These are phyloP conservation scores for Corythaeola cristata DNA, from an alignment of 2,113 vertebrate species.

Conservation along the genomic window DNA sequence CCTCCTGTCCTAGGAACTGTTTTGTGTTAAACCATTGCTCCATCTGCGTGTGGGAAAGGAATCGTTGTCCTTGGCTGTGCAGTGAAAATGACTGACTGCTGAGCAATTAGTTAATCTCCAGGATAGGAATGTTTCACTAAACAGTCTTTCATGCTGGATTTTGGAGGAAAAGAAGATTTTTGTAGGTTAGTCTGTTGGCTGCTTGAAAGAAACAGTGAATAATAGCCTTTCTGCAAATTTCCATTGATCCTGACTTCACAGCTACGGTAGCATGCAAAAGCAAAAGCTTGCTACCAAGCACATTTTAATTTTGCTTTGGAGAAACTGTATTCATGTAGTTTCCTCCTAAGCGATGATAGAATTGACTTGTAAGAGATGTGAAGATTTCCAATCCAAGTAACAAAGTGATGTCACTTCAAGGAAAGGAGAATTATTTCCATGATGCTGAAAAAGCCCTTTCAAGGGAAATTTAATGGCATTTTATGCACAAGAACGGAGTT, in stretches of 20 bases:
- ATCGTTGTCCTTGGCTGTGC: conserved; percentile 2
- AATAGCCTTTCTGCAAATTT: conserved; percentile 32
- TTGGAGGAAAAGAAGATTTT: conserved; percentile 37
- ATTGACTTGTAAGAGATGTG: neutral
- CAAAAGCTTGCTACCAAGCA: neutral
- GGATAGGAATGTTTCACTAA: conserved; percentile 38
- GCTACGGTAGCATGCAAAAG: neutral
- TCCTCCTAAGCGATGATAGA: neutral
- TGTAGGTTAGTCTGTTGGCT: neutral
- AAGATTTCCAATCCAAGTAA: neutral
- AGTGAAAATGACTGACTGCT: conserved; percentile 37
- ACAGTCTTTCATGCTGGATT: conserved; percentile 51
- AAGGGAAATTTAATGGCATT: neutral
- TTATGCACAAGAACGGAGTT: neutral
- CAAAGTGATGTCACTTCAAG: neutral
- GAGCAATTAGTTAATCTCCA: conserved; percentile 63
- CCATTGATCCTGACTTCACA: conserved; percentile 47
- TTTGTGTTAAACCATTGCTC: conserved; percentile 31
- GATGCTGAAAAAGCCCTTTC: neutral
- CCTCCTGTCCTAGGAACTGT: conserved; percentile 28
- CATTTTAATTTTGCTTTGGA: conserved; percentile 14
- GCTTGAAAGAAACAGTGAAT: conserved; percentile 41
- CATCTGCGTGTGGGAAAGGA: neutral
- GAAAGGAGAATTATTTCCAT: neutral
- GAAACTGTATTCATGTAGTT: neutral